phyloP scores from a whole-genome alignment of 2,888 invertebrate species.

The Ormyrus nitidulus region DNA sequence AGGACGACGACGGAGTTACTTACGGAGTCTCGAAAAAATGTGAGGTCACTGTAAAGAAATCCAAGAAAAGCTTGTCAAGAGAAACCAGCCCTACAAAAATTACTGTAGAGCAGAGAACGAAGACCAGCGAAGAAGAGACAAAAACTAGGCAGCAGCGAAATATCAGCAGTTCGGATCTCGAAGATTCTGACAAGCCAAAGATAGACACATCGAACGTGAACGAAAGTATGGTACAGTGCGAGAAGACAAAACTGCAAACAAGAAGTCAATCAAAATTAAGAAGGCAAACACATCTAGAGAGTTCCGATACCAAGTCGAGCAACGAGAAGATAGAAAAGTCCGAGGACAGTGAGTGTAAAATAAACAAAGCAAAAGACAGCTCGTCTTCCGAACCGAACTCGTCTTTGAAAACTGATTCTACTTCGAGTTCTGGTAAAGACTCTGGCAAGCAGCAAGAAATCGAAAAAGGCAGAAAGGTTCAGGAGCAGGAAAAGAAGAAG shows the following conservation, averaged over 20 bases:
- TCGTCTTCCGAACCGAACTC: no score
- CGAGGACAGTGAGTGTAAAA: conserved; percentile 36
- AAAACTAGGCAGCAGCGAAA: background rate
- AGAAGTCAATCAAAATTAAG: conserved; percentile 37
- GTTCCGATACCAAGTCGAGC: conserved; percentile 41
- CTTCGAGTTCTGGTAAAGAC: conserved; percentile 12
- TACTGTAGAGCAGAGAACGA: conserved; percentile 38
- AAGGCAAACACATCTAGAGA: conserved; percentile 34
- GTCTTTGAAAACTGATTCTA: conserved; percentile 9
- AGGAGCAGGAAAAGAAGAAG: conserved; percentile 25
- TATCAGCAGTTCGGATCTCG: conserved; percentile 46
- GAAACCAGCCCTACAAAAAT: conserved; percentile 51
- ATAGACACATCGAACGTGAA: background rate
- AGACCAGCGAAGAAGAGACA: conserved; percentile 39
- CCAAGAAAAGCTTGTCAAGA: conserved; percentile 39
- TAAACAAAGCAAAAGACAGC: conserved; percentile 31
- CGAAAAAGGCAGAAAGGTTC: conserved; percentile 13
- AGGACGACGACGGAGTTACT: conserved; percentile 4
- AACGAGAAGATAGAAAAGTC: conserved; percentile 42
- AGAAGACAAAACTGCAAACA: background rate
- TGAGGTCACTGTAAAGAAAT: conserved; percentile 34
- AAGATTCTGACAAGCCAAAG: conserved; percentile 37
- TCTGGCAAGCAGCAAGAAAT: conserved; percentile 17
- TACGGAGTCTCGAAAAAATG: conserved; percentile 43
- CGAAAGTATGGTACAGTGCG: conserved; percentile 10